Percentiles rank a stretch among this genome's conserved stretches.
Conservation (phyloP, 2,797 vertebrate species). For the Steatocranus sp. region DNA sequence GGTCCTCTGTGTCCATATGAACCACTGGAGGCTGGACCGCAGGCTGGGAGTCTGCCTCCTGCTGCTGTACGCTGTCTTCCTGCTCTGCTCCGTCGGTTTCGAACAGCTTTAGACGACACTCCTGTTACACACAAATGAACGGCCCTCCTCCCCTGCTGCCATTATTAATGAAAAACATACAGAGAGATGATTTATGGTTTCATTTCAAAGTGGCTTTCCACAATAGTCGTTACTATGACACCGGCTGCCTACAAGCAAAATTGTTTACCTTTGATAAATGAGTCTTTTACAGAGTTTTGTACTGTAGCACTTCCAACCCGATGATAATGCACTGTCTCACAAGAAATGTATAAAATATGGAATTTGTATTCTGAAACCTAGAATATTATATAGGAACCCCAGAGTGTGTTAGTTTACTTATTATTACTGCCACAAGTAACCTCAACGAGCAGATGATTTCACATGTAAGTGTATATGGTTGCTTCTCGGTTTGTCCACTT, state of each 20-base stretch:
- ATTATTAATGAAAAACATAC: constrained; percentile 11
- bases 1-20: constrained; percentile 80
- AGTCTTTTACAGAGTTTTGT: constrained; percentile 72
- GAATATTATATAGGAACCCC: constrained; percentile 18
- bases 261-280: constrained; percentile 65
- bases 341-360: constrained; percentile 31
- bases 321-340: constrained; percentile 34
- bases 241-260: constrained; percentile 28
- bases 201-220: background rate
- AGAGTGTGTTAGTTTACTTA: constrained; percentile 44
- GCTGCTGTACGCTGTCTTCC: constrained; percentile 77
- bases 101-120: constrained; percentile 63
- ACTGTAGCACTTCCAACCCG: constrained; percentile 36
- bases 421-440: constrained; percentile 46
- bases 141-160: constrained; percentile 28
- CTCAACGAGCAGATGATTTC: constrained; percentile 31
- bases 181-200: constrained; percentile 20
- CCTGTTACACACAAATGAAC: background rate
- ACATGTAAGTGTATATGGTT: background rate
- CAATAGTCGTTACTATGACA: constrained; percentile 9
- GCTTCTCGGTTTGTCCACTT: constrained; percentile 32
- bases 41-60: constrained; percentile 74
- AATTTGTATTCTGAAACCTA: constrained; percentile 41
- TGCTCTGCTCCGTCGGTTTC: constrained; percentile 77
- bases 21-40: constrained; percentile 78